Conservation (phyloP, 2,888 invertebrate species). For the Eupithecia abbreviata region DNA sequence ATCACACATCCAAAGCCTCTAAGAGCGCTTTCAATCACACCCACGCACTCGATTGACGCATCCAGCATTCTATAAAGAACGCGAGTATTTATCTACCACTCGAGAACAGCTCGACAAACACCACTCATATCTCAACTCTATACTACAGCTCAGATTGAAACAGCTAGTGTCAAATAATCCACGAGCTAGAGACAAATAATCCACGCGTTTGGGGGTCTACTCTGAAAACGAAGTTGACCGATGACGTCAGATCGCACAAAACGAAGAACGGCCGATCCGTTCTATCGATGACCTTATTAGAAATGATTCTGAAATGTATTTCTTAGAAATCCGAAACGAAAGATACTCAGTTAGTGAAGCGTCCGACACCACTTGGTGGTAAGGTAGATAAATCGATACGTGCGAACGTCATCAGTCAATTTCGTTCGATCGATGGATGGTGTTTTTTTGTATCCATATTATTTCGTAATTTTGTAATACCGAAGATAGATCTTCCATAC, state of each 20-base stretch:
- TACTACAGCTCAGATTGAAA: slow-evolving; percentile 11
- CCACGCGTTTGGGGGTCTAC: no score
- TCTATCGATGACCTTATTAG: no score
- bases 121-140: slow-evolving; percentile 39
- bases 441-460: neutral
- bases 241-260: no score
- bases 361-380: no score
- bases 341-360: no score
- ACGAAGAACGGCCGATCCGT: no score
- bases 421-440: no score
- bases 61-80: slow-evolving; percentile 32
- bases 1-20: neutral
- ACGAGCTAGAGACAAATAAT: neutral
- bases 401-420: no score
- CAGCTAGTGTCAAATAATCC: neutral
- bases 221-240: no score
- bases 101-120: slow-evolving; percentile 37
- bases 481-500: neutral
- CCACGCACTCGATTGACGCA: slow-evolving; percentile 21
- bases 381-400: no score
- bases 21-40: slow-evolving; percentile 22
- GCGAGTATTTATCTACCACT: slow-evolving; percentile 37
- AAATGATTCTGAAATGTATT: no score
- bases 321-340: no score
- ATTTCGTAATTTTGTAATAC: neutral